These are phyloP conservation scores for Hyposoter didymator DNA, from an alignment of 2,888 invertebrate species.

Conservation along the genomic window DNA sequence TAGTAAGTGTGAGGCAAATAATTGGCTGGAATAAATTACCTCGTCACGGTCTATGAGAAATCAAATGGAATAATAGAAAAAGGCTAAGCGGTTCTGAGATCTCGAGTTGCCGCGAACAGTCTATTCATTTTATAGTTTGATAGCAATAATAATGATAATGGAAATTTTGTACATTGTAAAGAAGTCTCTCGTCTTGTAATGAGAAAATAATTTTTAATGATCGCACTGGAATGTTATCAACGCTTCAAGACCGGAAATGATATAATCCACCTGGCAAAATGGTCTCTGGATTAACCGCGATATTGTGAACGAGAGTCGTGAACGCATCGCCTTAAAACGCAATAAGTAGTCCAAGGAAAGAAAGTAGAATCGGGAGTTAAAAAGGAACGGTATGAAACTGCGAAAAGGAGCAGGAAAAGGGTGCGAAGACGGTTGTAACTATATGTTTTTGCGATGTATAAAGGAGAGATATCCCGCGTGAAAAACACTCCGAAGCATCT, in stretches of 20 bases:
- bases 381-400: constrained; percentile 20
- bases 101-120: neutral
- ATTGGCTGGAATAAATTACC: neutral
- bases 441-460: constrained; percentile 18
- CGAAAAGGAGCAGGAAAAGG: constrained; percentile 25
- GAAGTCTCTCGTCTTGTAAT: neutral
- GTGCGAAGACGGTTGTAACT: constrained; percentile 53
- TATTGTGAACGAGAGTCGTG: neutral
- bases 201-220: constrained; percentile 4
- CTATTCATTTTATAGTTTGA: neutral
- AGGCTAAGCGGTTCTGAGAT: neutral
- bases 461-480: constrained; percentile 44
- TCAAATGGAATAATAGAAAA: neutral
- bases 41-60: neutral
- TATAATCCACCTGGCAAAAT: constrained; percentile 12
- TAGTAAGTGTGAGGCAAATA: neutral
- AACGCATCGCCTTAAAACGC: neutral
- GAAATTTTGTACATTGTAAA: neutral
- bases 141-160: neutral
- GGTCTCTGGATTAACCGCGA: neutral
- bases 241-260: neutral
- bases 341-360: neutral
- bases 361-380: constrained; percentile 10
- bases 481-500: constrained; percentile 60
- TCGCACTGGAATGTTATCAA: neutral